Base-by-base conservation (phyloP, 2,797 vertebrate genomes). In the Trachops cirrhosus region DNA sequence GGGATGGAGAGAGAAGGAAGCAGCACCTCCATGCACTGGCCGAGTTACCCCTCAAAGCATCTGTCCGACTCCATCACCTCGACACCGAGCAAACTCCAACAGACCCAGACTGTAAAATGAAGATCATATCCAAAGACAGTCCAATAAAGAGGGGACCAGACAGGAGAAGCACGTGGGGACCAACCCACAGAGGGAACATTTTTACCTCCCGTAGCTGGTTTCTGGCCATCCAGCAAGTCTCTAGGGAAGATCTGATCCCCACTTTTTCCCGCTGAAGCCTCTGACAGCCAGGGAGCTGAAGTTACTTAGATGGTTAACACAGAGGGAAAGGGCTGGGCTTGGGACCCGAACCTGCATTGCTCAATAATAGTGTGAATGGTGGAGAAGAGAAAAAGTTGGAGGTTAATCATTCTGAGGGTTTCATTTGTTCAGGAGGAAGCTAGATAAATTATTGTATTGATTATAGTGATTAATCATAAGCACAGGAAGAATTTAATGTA, bases 71-170 rank as follows among this genome's bases (percentile, higher is more conserved):
- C 48, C 6, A 4, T 41, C n/a, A 12, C 34, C 57, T 62, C 0
- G 16, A 57, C 6, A 2, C 19, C 0, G 4, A 11, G 10, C 5
- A 0, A n/a, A 22, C 15, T 52, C 48, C 75, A 0, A 32, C 0
- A 21, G 37, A 71, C n/a, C 10, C 6, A 8, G 22, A 11, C 11
- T 75, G 50, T 26, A 5, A 74, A 59, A 6, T 22, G 29, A 54
- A 54, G 57, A 34, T 24, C 6, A 9, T 4, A 0, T 39, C 71
- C 19, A 75, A 48, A 34, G 22, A 2, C 3, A 0, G 41, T 19
- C 34, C 44, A 16, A 21, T 5, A 68, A 34, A 4, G 9, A 46
- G 26, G 29, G 19, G 16, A n/a, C 41, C 22, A 5, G 71, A 54
- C 37, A 24, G n/a, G 16, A 68, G 54, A 6, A 0, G 1, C 39